Base-by-base conservation (phyloP, 1,140 invertebrate genomes). In the Cepaea nemoralis region DNA sequence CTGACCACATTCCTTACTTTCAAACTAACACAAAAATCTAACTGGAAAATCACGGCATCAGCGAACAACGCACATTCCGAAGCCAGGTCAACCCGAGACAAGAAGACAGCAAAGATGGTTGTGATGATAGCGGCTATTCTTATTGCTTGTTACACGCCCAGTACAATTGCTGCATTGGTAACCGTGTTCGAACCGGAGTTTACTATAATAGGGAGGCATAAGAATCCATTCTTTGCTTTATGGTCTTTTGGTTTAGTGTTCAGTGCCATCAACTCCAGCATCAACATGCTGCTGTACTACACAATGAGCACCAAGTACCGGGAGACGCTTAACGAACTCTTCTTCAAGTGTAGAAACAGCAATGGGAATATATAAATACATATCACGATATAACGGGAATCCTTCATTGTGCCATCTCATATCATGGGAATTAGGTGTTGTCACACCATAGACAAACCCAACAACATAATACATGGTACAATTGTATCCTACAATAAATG, bases 281-380 rank as follows among this genome's bases (percentile, higher is more conserved):
- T n/a, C n/a, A n/a, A n/a, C n/a, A 40, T 75, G 31, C 10, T 75
- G 40, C 16, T 75, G 24, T 75, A 75, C 31, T 75, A 75, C 73
- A 50, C 5, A 5, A 75, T 75, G 73, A 75, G 73, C 31, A 40
- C 73, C 37, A 75, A 45, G 40, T 75, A 48, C 27, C 45, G 50
- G 50, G 3, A 19, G 40, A 16, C 73, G 8, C 27, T 71, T n/a
- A 33, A 71, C 19, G 22, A 37, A n/a, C 14, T 37, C 6, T 71
- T 71, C 33, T 3, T 35, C 12, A 35, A 6, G 14, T 40, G 39
- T n/a, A 40, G 22, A 35, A n/a, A n/a, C n/a, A n/a, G n/a, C n/a
- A n/a, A n/a, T n/a, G n/a, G n/a, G n/a, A n/a, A n/a, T n/a, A n/a
- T n/a, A n/a, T n/a, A n/a, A n/a, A n/a, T n/a, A n/a, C n/a, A n/a